Base-by-base conservation (phyloP, 37 sponge, comb jelly and placozoan genomes). In the Hormiphora californensis region DNA sequence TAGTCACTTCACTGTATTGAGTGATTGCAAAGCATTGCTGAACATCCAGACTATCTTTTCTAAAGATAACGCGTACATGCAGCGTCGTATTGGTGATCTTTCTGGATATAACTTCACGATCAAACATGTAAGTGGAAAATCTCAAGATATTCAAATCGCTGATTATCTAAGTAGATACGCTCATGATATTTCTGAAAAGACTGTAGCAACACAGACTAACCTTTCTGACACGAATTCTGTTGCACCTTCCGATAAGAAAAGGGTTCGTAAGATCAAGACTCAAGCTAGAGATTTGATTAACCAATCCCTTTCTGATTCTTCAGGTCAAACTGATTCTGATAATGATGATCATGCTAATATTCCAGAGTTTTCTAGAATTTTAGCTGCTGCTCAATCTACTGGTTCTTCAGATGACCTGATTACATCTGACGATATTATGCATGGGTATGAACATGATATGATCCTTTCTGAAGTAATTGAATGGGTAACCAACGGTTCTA, bases 111-210 rank as follows among this genome's bases (percentile, higher is more conserved):
- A 73, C 38, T 73, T 73, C 25, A 30, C 19, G n/a, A 33, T 73
- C 0, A 33, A 73, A 17, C 81, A 73, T 21, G 39, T 33, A 2
- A 19, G 46, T 25, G 81, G 81, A 19, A 22, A 39, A 36, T 36
- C 39, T 43, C 23, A 33, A 8, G 81, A 17, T 28, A 73, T 73
- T n/a, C 35, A 73, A 73, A 73, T 73, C 28, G 81, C 81, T 4
- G 81, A 73, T 73, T 73, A 43, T 33, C 81, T 73, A 4, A 73
- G 81, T 46, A 39, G 81, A 40, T 73, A 36, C 43, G 35, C 81
- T 15, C 43, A 73, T 30, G 38, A 73, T 21, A 12, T 4, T 4
- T 32, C 32, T 19, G 21, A 15, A 25, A 41, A 4, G 43, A 46
- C 40, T 11, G 23, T 43, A n/a, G 81, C 39, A 22, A 73, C 81